A percentile compares a stretch with the other conserved stretches of the same genome.
These are phyloP conservation scores for Pangasius mekongensis DNA, from an alignment of 2,797 vertebrate species.

Conservation along the genomic window DNA sequence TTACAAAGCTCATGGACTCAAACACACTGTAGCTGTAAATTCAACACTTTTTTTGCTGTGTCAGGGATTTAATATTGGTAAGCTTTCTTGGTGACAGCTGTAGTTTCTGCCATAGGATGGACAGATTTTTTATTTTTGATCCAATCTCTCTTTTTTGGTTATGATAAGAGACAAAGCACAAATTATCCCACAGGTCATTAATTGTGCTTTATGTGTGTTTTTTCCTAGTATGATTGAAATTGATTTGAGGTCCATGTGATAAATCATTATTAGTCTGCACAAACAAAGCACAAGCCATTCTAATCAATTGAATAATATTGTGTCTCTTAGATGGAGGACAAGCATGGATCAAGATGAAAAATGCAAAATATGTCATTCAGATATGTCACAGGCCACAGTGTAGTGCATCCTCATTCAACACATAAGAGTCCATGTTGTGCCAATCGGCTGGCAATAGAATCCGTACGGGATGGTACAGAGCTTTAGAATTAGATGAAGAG, in stretches of 20 bases:
- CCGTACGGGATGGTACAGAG: not conserved
- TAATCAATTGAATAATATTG: constrained; percentile 59
- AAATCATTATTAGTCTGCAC: constrained; percentile 58
- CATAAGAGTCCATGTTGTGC: not conserved
- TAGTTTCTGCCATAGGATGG: constrained; percentile 21
- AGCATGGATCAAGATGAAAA: constrained; percentile 45
- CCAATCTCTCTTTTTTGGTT: constrained; percentile 35
- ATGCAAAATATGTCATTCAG: constrained; percentile 50
- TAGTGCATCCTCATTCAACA: constrained; percentile 11
- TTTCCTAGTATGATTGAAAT: constrained; percentile 55
- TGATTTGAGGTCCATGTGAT: constrained; percentile 55
- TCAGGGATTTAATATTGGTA: constrained; percentile 18
- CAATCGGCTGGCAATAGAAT: constrained; percentile 1
- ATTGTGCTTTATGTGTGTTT: constrained; percentile 58
- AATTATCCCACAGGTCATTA: constrained; percentile 49
- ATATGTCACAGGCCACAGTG: constrained; percentile 27
- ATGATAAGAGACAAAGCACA: constrained; percentile 54
- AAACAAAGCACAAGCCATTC: constrained; percentile 57
- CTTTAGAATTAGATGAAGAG: not conserved
- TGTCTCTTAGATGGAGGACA: constrained; percentile 46
- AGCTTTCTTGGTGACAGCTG: constrained; percentile 28
- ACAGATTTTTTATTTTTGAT: constrained; percentile 16
- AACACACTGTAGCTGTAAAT: not conserved
- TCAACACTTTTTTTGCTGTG: constrained; percentile 9
- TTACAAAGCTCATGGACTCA: not conserved